Evolutionary conservation across 1,140 invertebrate species (phyloP).

Genomic region (Mya arenaria): DNA sequence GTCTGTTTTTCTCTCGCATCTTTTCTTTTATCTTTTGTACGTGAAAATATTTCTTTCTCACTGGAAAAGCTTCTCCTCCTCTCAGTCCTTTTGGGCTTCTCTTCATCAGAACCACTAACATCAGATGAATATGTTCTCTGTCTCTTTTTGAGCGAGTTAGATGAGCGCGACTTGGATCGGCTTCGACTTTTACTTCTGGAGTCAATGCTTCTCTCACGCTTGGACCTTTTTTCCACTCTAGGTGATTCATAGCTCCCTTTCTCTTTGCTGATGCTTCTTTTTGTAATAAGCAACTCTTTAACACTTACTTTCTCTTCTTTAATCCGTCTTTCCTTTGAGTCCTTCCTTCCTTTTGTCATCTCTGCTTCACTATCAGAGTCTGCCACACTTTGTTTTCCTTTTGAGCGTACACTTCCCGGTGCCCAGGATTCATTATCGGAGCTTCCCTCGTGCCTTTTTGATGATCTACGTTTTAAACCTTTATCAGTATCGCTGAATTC

Average conservation of each 20-base stretch:
- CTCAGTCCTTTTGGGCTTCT: not conserved
- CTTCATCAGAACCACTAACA: not conserved
- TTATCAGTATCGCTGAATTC: not conserved
- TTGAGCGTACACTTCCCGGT: constrained; percentile 3
- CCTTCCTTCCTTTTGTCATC: not conserved
- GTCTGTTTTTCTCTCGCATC: not conserved
- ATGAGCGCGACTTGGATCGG: no score
- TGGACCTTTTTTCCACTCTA: not conserved
- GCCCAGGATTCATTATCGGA: constrained; percentile 8
- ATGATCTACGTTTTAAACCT: not conserved
- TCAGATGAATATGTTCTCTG: no score
- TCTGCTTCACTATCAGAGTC: not conserved
- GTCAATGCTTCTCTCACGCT: constrained; percentile 15
- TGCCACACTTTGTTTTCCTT: no score
- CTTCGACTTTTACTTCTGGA: constrained; percentile 45
- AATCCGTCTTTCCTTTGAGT: constrained; percentile 9
- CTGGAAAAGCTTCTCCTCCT: no score
- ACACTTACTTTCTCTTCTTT: constrained; percentile 26
- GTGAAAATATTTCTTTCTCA: no score
- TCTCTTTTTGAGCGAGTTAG: no score
- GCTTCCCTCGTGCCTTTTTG: not conserved
- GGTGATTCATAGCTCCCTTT: constrained; percentile 1
- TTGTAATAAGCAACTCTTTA: not conserved
- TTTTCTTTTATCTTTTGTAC: not conserved
- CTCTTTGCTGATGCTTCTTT: constrained; percentile 41